Evolutionary conservation across 2,113 vertebrate species (phyloP), one percentile per base, ranked within the genome.

Genomic region (Corythaixoides concolor): DNA sequence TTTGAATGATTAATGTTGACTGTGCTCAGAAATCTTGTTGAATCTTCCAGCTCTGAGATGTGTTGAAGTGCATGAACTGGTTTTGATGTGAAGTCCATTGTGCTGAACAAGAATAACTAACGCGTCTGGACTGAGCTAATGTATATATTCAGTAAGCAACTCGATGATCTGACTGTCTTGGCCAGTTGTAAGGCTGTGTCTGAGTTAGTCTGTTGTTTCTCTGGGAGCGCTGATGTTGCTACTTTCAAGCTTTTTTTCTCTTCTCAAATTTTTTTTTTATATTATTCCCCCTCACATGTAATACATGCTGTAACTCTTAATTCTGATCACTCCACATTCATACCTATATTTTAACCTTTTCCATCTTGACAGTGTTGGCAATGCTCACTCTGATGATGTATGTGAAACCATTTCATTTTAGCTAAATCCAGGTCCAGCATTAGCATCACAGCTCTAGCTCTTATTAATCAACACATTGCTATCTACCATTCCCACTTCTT

Each of bases 1-100:
- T 89, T 52, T 91, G 70, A 95, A 95, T 95, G 70, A 90, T 95
- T 81, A 73, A 76, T 93, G 67, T 79, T 85, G 70, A 39, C 83
- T 85, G 32, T 49, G 70, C 64, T 96, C 73, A 89, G 80, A 93
- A 87, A 82, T 86, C 75, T 64, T 6, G 3, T 21, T 45, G 78
- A 91, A 69, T 47, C 28, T 70, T 85, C 47, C 53, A 85, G 69
- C 68, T 37, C 69, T 33, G 81, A 79, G 62, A 41, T 45, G 19
- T 19, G 47, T 43, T 73, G 53, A 78, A 76, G 32, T 69, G 43
- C 41, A n/a, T 18, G 68, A 81, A 59, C 52, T 70, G 60, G 37
- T 81, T 95, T 91, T 84, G 64, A 63, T 78, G 79, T 78, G 68
- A 86, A 80, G 35, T 67, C 56, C 47, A 20, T 41, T 64, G 72